Conservation (phyloP, 2,113 vertebrate genomes). For the Etheostoma cragini region DNA sequence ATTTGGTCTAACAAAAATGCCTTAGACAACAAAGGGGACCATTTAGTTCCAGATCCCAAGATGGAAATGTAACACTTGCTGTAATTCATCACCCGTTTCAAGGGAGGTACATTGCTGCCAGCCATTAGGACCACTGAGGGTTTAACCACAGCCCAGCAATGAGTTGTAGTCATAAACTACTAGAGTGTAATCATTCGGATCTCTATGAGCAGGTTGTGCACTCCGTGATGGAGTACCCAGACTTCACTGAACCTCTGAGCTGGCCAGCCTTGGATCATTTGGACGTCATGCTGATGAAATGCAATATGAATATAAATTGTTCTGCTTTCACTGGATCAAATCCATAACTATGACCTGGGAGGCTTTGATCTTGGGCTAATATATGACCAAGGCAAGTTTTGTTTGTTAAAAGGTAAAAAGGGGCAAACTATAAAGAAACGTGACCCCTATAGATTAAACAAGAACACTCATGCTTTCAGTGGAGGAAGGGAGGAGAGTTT, state of each 20-base stretch:
- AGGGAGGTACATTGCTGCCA: conserved; percentile 66
- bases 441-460: conserved; percentile 34
- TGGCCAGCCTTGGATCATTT: conserved; percentile 69
- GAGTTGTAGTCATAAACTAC: conserved; percentile 67
- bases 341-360: conserved; percentile 73
- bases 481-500: conserved; percentile 11
- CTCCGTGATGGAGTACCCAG: conserved; percentile 68
- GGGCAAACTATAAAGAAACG: conserved; percentile 50
- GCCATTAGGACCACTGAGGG: conserved; percentile 72
- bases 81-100: conserved; percentile 80
- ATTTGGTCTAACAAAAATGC: conserved; percentile 57
- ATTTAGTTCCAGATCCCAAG: conserved; percentile 68
- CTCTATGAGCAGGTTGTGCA: conserved; percentile 69
- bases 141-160: conserved; percentile 67
- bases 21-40: conserved; percentile 50
- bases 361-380: conserved; percentile 65
- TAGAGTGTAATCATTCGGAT: conserved; percentile 72
- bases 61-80: conserved; percentile 70
- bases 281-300: conserved; percentile 71
- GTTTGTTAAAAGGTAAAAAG: conserved; percentile 71
- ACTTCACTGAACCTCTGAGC: conserved; percentile 67
- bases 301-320: conserved; percentile 82
- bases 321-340: conserved; percentile 70
- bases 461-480: neutral
- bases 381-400: conserved; percentile 65